Percentiles rank a stretch among this genome's conserved stretches.
Evolutionary conservation across 2,113 vertebrate genomes (phyloP).

Genomic region (Todiramphus chloris): DNA sequence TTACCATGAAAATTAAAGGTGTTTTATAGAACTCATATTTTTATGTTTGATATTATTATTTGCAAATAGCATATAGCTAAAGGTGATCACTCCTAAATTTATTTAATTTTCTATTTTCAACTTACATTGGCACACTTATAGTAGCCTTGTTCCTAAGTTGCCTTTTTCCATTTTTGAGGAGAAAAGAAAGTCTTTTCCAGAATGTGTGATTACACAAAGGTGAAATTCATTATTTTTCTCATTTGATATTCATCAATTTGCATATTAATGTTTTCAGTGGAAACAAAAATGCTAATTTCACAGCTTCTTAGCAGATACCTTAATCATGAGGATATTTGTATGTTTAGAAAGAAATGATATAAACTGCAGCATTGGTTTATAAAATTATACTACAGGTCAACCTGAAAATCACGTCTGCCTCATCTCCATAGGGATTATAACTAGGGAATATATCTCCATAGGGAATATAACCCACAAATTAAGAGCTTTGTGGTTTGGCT

Average conservation of each 20-base stretch:
- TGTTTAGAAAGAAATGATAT: conserved; percentile 11
- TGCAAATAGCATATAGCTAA: not conserved
- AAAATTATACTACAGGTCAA: not conserved
- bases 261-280: conserved; percentile 49
- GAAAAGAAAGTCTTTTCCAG: not conserved
- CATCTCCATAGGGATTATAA: not conserved
- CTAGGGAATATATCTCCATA: not conserved
- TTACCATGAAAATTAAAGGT: not conserved
- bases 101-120: not conserved
- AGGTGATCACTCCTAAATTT: not conserved
- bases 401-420: not conserved
- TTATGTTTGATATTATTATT: not conserved
- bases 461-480: not conserved
- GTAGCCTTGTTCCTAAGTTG: not conserved
- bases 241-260: conserved; percentile 48
- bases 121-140: not conserved
- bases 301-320: conserved; percentile 36
- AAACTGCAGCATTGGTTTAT: not conserved
- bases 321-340: conserved; percentile 50
- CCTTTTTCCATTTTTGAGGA: not conserved
- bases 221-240: conserved; percentile 48
- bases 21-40: not conserved
- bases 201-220: conserved; percentile 55
- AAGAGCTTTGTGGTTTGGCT: not conserved
- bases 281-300: conserved; percentile 56